Base-by-base conservation (phyloP, 2,888 invertebrate genomes). In the Leistus spinibarbis region DNA sequence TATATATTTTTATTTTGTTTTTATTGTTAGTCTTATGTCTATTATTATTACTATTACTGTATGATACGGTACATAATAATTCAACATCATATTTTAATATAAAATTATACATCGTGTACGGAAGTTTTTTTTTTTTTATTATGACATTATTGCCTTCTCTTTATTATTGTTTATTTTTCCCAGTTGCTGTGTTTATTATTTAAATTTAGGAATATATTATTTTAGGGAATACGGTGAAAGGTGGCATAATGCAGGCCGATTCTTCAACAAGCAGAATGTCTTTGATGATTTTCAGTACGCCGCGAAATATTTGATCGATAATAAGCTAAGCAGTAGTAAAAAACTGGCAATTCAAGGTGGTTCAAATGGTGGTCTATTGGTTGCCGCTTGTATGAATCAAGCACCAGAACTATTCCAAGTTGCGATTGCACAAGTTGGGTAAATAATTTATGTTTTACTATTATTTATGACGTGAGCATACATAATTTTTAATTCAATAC, bases 251-350 rank as follows among this genome's bases (percentile, higher is more conserved):
- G 94, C 90, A 4, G 99, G 98, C 1, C 92, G 95, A 20, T 88
- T 95, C 77, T 89, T 92, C 2, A 96, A 97, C 83, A 99, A 99
- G 84, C 98, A 99, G 87, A 99, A 99, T 86, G 95, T 94, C 63
- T 99, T 99, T 85, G 95, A 98, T 86, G 99, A 99, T 88, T 98
- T 99, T 86, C 95, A 95, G 83, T 88, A 90, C 71, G 97, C 98
- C 0, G 98, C 95, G 0, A 92, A 97, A 85, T 97, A 94, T 87
- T 90, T 99, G 62, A 89, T 96, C 22, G 83, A 87, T 4, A 90
- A 95, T 79, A 89, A 91, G n/a, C 97, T 96, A 86, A 97, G 98
- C 0, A 87, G 85, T 22, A 87, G 91, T 9, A 85, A 89, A 69
- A 93, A 92, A 83, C 84, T 98, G 77, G 92, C 92, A 13, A 96